Percentiles rank a stretch among this genome's conserved stretches.
phyloP scores from a whole-genome alignment of 2,888 invertebrate species.

The Agriopis marginaria region DNA sequence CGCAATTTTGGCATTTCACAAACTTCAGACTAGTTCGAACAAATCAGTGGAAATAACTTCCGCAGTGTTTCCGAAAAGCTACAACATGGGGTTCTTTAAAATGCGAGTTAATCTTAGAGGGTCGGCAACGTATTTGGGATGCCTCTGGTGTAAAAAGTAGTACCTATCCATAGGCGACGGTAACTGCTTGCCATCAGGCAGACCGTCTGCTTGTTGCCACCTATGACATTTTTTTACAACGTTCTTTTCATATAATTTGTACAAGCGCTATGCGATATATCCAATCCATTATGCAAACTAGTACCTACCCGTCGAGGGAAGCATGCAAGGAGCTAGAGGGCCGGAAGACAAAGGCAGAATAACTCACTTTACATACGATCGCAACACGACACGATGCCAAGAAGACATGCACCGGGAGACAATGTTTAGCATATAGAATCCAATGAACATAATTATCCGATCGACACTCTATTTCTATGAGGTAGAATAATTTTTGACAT shows the following conservation, averaged over 20 bases:
- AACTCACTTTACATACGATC: conserved; percentile 20
- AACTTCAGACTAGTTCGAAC: too few species aligned
- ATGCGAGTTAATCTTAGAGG: too few species aligned
- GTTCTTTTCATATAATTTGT: background rate
- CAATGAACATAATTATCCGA: background rate
- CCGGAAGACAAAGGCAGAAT: conserved; percentile 9
- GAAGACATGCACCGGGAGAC: background rate
- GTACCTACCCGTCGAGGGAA: background rate
- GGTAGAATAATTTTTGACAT: too few species aligned
- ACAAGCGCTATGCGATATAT: background rate
- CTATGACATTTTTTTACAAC: background rate
- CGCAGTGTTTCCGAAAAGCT: too few species aligned
- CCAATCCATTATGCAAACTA: conserved; percentile 21
- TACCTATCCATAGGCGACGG: too few species aligned
- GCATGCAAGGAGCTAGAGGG: background rate
- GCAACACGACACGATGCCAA: background rate
- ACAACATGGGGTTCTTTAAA: too few species aligned
- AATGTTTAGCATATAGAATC: conserved; percentile 1
- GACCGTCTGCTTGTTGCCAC: background rate
- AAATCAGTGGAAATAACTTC: too few species aligned
- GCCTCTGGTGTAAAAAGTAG: too few species aligned
- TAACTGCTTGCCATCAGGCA: too few species aligned
- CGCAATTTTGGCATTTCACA: too few species aligned
- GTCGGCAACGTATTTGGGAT: too few species aligned
- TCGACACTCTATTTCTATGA: too few species aligned